Percentiles rank a stretch among this genome's conserved stretches.
These are phyloP conservation scores for Erethizon dorsatum DNA, from an alignment of 2,797 vertebrate species.

Conservation along the genomic window DNA sequence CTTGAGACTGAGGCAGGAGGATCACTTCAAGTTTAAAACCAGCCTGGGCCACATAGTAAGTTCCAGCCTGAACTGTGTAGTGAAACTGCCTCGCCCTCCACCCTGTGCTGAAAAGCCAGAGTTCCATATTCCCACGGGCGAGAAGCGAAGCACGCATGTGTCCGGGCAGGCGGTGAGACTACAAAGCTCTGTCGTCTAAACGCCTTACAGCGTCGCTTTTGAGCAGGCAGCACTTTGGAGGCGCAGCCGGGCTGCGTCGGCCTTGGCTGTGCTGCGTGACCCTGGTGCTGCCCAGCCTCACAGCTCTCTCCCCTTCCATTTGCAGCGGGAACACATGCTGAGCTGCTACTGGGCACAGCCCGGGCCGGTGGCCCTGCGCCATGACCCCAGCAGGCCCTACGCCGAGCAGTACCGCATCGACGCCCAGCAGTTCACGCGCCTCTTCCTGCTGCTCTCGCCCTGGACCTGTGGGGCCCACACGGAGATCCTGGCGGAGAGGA, in stretches of 20 bases:
- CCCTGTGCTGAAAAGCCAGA: not conserved
- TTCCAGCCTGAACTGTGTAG: no score
- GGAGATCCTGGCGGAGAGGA: constrained; percentile 92
- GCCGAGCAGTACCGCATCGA: constrained; percentile 96
- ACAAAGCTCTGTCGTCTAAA: not conserved
- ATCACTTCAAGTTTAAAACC: no score
- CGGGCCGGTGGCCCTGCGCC: constrained; percentile 82
- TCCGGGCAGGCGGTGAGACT: not conserved
- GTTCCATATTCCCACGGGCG: not conserved
- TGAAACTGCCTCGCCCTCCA: not conserved
- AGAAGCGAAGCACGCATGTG: not conserved
- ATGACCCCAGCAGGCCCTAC: constrained; percentile 91
- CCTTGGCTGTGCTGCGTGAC: not conserved
- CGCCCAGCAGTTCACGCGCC: constrained; percentile 93
- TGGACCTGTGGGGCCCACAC: constrained; percentile 94
- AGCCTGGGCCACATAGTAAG: no score
- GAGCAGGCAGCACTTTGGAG: not conserved
- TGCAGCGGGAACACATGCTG: constrained; percentile 95
- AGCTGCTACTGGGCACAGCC: constrained; percentile 95
- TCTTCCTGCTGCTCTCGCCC: constrained; percentile 93
- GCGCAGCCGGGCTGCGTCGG: fast-evolving
- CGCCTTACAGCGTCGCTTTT: no score
- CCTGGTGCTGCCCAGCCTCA: fast-evolving
- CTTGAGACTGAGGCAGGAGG: no score
- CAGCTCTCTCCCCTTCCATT: not conserved